phyloP scores from a whole-genome alignment of 2,888 invertebrate genomes.

The Rhamnusium bicolor region DNA sequence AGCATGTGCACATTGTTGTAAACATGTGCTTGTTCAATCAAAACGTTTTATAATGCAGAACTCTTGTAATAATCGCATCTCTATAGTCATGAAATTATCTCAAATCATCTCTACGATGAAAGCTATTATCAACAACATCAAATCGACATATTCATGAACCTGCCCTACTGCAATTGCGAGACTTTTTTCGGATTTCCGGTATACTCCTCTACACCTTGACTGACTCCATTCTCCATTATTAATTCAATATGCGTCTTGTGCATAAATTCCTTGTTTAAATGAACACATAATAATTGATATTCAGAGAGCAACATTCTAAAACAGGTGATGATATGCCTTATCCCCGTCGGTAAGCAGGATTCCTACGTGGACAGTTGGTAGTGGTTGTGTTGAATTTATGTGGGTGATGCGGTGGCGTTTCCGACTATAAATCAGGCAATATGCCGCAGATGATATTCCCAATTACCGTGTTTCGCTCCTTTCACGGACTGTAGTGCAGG shows the following conservation, averaged over 20 bases:
- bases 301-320: conserved; percentile 12
- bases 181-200: too few relatives aligned
- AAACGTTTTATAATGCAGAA: too few relatives aligned
- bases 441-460: conserved; percentile 61
- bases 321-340: conserved; percentile 21
- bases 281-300: conserved; percentile 17
- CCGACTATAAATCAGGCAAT: conserved; percentile 60
- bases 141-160: too few relatives aligned
- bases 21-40: too few relatives aligned
- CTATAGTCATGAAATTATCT: too few relatives aligned
- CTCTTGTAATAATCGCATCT: too few relatives aligned
- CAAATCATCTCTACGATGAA: too few relatives aligned
- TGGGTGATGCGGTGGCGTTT: conserved; percentile 55
- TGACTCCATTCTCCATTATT: too few relatives aligned
- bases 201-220: too few relatives aligned
- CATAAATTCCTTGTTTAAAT: conserved; percentile 4
- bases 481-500: conserved; percentile 13
- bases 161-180: too few relatives aligned
- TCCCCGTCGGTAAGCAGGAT: conserved; percentile 12
- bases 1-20: too few relatives aligned
- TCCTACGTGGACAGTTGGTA: conserved; percentile 20
- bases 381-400: conserved; percentile 54
- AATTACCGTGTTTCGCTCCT: conserved; percentile 35
- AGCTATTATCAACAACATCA: too few relatives aligned
- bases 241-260: conserved; percentile 2